Evolutionary conservation across 1,140 invertebrate species (phyloP).

Genomic region (Drosophila kurseongensis): DNA sequence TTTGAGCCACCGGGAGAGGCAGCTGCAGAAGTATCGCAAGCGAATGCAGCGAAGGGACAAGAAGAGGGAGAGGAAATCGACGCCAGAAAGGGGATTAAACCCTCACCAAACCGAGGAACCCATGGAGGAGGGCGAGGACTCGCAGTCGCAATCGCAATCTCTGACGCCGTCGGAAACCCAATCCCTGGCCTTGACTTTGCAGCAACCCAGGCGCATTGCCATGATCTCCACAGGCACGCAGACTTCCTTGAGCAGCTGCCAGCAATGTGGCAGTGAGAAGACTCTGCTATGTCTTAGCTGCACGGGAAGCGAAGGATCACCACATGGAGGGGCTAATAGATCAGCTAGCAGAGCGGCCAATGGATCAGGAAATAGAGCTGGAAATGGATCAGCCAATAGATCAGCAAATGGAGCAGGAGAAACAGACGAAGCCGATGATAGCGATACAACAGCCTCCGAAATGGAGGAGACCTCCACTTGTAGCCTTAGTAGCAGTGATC

Average conservation of each 20-base stretch:
- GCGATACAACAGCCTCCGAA: constrained; percentile 58
- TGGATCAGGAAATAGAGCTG: too few relatives aligned
- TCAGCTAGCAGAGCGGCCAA: neutral
- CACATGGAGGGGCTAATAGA: neutral
- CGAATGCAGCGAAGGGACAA: constrained; percentile 81
- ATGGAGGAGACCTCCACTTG: constrained; percentile 73
- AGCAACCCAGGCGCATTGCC: constrained; percentile 52
- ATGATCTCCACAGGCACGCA: constrained; percentile 84
- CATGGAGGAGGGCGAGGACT: constrained; percentile 68
- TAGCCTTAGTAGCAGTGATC: constrained; percentile 71
- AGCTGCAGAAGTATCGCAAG: constrained; percentile 82
- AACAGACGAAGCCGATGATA: constrained; percentile 10
- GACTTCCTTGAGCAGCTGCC: constrained; percentile 71
- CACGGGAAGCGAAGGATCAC: constrained; percentile 21
- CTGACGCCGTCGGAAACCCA: constrained; percentile 23
- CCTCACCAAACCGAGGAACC: constrained; percentile 40
- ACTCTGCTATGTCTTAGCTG: constrained; percentile 79
- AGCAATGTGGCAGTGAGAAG: constrained; percentile 79
- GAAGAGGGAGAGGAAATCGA: constrained; percentile 64
- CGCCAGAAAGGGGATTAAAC: constrained; percentile 27
- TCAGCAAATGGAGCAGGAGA: neutral
- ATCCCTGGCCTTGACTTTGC: constrained; percentile 37
- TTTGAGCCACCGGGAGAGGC: constrained; percentile 75
- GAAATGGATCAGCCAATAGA: neutral
- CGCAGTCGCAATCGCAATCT: constrained; percentile 8